These are phyloP conservation scores for Porites divaricata DNA, from an alignment of 92 coral and sea anemone species.

Conservation along the genomic window DNA sequence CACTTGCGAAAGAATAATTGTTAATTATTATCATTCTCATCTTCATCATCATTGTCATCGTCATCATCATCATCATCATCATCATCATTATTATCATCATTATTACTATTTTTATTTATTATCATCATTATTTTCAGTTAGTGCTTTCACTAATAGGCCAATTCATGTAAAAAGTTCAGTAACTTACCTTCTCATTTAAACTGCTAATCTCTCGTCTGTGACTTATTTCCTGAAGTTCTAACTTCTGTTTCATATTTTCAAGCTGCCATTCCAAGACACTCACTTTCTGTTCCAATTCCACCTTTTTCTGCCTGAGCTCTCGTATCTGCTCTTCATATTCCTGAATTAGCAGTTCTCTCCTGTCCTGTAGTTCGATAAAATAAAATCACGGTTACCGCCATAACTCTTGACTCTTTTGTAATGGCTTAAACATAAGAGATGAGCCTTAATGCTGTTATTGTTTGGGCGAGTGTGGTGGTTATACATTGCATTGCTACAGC, in stretches of 20 bases:
- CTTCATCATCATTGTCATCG: too few species aligned
- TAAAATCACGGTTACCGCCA: background rate
- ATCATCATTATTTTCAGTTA: background rate
- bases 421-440: too few species aligned
- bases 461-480: too few species aligned
- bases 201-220: constrained; percentile 84
- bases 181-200: constrained; percentile 75
- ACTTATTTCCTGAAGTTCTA: constrained; percentile 90
- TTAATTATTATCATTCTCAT: too few species aligned
- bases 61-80: too few species aligned
- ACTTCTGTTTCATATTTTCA: constrained; percentile 89
- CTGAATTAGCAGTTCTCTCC: constrained; percentile 58
- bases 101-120: too few species aligned
- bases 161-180: background rate
- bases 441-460: too few species aligned
- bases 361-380: constrained; percentile 43
- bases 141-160: background rate
- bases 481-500: too few species aligned
- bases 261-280: constrained; percentile 89
- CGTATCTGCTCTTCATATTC: constrained; percentile 81
- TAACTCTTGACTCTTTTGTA: background rate
- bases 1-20: too few species aligned
- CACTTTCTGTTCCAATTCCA: constrained; percentile 80
- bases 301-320: constrained; percentile 74
- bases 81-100: too few species aligned